Percentiles rank a stretch among this genome's conserved stretches.
phyloP scores from a whole-genome alignment of 2,797 vertebrate genomes.

The Streptopelia turtur region DNA sequence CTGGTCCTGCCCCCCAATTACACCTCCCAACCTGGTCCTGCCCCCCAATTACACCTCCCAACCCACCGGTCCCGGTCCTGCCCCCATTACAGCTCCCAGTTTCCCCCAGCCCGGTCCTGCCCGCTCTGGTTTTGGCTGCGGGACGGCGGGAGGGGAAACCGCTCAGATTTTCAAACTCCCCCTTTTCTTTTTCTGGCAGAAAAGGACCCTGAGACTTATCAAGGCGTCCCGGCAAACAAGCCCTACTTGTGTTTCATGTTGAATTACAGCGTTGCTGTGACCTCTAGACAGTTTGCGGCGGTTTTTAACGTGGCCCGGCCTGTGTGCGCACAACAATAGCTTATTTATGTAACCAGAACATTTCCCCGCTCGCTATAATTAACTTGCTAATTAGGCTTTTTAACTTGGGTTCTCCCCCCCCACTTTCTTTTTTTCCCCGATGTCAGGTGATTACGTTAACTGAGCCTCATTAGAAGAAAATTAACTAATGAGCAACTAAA shows the following conservation, averaged over 20 bases:
- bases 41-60: too few relatives aligned
- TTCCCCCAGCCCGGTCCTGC: constrained; percentile 47
- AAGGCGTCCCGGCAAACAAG: constrained; percentile 53
- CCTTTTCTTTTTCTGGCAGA: background rate
- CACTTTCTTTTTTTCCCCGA: background rate
- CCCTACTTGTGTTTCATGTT: background rate
- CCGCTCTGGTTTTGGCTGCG: constrained; percentile 67
- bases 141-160: background rate
- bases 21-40: too few relatives aligned
- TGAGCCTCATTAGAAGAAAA: constrained; percentile 74
- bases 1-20: too few relatives aligned
- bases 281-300: constrained; percentile 41
- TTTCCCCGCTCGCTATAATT: constrained; percentile 72
- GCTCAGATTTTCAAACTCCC: background rate
- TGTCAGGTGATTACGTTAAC: constrained; percentile 67
- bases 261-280: constrained; percentile 59
- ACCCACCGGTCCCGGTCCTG: too few relatives aligned
- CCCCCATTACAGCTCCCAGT: constrained; percentile 65
- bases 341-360: constrained; percentile 71
- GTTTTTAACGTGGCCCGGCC: constrained; percentile 41
- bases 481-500: constrained; percentile 71
- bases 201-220: constrained; percentile 51
- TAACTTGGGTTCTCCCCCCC: constrained; percentile 18
- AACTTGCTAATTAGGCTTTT: constrained; percentile 80
- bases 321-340: constrained; percentile 52